These are phyloP conservation scores for Drosophila villosipedis DNA, from an alignment of 2,888 invertebrate species.

Conservation along the genomic window DNA sequence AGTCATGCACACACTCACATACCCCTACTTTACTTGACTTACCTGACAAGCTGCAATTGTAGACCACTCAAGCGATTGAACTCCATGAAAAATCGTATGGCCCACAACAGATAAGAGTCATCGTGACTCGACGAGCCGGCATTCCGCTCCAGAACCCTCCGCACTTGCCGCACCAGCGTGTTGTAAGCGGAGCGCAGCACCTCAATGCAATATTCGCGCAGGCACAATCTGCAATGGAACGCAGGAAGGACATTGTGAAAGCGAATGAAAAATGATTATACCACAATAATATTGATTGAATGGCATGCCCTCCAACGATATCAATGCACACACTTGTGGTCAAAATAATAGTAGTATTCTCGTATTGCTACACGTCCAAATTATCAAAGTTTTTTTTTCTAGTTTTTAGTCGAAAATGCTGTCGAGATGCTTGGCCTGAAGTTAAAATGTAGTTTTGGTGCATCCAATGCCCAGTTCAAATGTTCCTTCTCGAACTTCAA, in stretches of 20 bases:
- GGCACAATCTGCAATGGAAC: constrained; percentile 88
- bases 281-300: constrained; percentile 80
- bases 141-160: constrained; percentile 89
- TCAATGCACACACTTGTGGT: constrained; percentile 4
- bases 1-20: constrained; percentile 23
- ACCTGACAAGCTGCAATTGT: constrained; percentile 95
- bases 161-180: constrained; percentile 94
- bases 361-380: neutral
- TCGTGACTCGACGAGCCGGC: constrained; percentile 92
- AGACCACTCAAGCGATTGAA: constrained; percentile 96
- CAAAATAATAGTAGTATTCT: neutral
- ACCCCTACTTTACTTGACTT: constrained; percentile 66
- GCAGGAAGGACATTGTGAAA: constrained; percentile 7
- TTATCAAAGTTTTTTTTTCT: neutral
- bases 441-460: neutral
- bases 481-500: neutral
- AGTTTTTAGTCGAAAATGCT: neutral
- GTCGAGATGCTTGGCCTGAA: neutral
- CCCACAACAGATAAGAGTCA: constrained; percentile 97
- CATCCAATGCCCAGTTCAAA: neutral
- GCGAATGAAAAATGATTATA: constrained; percentile 74
- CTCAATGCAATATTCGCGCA: constrained; percentile 97
- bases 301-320: constrained; percentile 45
- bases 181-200: constrained; percentile 97
- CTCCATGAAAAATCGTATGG: constrained; percentile 98